Conservation (phyloP, 23 tunicate genomes). For the Botrylloides violaceus region DNA sequence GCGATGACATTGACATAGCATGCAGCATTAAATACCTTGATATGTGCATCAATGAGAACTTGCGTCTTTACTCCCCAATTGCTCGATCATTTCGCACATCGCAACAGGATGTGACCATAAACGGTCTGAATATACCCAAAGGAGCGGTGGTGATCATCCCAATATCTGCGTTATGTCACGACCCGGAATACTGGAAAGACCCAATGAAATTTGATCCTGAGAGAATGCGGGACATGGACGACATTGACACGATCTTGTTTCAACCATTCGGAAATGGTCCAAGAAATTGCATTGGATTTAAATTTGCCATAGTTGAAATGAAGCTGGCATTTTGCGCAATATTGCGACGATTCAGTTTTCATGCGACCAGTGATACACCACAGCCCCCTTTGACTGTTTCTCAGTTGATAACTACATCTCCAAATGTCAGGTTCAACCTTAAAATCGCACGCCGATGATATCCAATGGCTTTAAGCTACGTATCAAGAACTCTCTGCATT, state of each 20-base stretch:
- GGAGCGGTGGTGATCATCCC: constrained; percentile 29
- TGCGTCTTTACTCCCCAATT: neutral
- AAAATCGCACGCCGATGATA: constrained; percentile 14
- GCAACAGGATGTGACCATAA: constrained; percentile 34
- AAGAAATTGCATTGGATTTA: constrained; percentile 51
- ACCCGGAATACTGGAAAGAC: constrained; percentile 16
- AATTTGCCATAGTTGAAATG: constrained; percentile 49
- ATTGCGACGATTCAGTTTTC: constrained; percentile 21
- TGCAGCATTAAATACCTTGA: neutral
- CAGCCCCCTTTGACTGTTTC: neutral
- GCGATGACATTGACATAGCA: neutral
- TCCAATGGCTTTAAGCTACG: too few species aligned
- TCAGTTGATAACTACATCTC: constrained; percentile 16
- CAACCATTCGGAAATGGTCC: constrained; percentile 75
- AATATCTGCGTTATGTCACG: constrained; percentile 22
- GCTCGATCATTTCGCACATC: neutral
- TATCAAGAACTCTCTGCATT: too few species aligned
- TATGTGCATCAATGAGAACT: neutral
- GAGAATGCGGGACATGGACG: constrained; percentile 58
- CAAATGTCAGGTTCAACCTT: constrained; percentile 27
- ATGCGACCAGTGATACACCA: constrained; percentile 33
- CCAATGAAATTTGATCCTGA: neutral
- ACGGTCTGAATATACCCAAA: constrained; percentile 27
- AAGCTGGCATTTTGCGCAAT: constrained; percentile 46
- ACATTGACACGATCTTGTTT: constrained; percentile 44